Evolutionary conservation across 2,113 vertebrate genomes (phyloP), one percentile per base, ranked within the genome.

Genomic region (Dunckerocampus dactyliophorus): DNA sequence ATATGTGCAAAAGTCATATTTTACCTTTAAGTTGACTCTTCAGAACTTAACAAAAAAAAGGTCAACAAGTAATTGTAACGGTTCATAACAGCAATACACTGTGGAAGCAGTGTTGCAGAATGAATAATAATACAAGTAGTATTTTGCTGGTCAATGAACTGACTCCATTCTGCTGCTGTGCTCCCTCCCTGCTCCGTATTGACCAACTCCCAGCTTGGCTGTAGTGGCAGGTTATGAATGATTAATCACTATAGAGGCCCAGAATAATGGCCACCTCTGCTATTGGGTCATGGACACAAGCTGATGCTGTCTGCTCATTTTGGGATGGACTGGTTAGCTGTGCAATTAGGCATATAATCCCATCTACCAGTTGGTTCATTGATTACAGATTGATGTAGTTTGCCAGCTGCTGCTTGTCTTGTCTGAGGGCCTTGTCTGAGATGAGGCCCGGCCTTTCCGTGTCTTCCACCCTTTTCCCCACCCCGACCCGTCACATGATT

Each of bases 301-400:
- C 84, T 87, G 76, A 83, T 84, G 83, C 87, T 87, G 83, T 88
- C 83, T 85, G 83, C 65, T 88, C 82, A 81, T 77, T 90, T 85
- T 75, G 76, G 65, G 76, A 69, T 78, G 78, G 80, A 84, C 83
- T 85, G 81, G 85, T 88, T 84, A 72, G 79, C 74, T 90, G 89
- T 90, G 89, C 89, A 92, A 71, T 87, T 88, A 88, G 85, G 89
- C 89, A 90, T 84, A 86, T 88, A 90, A 82, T 85, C 85, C 85
- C 64, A 82, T 88, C 84, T 84, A 83, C 88, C 85, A 87, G 82
- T 89, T 88, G 89, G 85, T 86, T 90, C 83, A 91, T 89, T 90
- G 89, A 91, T 91, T 86, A 88, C 86, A 89, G 83, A 89, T 86
- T 84, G 87, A 71, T 77, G 85, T 86, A 83, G 86, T 83, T 80